Percentiles rank a stretch among this genome's conserved stretches.
phyloP scores from a whole-genome alignment of 2,888 invertebrate genomes.

The Chironomus riparius region DNA sequence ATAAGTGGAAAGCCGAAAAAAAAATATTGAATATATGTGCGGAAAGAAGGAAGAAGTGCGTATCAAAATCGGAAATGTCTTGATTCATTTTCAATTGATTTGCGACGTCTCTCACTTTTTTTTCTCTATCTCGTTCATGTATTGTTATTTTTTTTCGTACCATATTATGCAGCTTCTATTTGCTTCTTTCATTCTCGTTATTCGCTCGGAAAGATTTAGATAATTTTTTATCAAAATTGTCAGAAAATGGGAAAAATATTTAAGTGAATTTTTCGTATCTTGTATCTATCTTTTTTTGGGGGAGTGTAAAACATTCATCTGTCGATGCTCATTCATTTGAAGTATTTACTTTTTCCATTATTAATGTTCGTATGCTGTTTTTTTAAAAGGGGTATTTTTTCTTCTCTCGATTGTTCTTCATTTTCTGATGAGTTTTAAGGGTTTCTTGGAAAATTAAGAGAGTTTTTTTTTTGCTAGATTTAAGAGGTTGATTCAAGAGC shows the following conservation, averaged over 20 bases:
- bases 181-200: not conserved
- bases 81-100: conserved; percentile 1
- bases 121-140: not conserved
- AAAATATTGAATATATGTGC: not conserved
- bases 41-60: not conserved
- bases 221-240: not conserved
- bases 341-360: not conserved
- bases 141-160: not conserved
- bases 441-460: too few relatives aligned
- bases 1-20: not conserved
- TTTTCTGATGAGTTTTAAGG: too few relatives aligned
- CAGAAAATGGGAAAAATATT: not conserved
- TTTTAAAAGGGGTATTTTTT: too few relatives aligned
- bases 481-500: too few relatives aligned
- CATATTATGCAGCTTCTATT: not conserved
- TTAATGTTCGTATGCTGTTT: too few relatives aligned
- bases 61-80: conserved; percentile 1
- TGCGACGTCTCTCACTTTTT: not conserved
- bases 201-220: not conserved
- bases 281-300: not conserved
- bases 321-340: not conserved
- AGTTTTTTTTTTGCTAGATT: too few relatives aligned
- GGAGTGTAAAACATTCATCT: not conserved
- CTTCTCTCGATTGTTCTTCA: too few relatives aligned
- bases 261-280: not conserved